Evolutionary conservation across 2,888 invertebrate species (phyloP).

Genomic region (Theodoxus fluviatilis): DNA sequence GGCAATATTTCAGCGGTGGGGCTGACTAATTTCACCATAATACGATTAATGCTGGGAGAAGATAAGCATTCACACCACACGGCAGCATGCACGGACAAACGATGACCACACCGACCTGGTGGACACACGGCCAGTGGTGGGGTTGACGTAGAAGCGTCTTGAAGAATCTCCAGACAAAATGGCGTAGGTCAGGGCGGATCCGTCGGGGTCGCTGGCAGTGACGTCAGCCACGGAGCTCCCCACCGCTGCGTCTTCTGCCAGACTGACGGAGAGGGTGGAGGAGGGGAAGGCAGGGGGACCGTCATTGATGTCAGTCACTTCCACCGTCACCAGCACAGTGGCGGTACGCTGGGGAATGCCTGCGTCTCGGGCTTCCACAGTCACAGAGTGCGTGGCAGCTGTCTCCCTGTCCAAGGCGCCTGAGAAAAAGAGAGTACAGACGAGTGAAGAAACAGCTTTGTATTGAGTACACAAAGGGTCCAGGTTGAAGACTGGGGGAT

Average conservation of each 20-base stretch:
- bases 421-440: no score
- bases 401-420: constrained; percentile 39
- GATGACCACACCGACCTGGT: no score
- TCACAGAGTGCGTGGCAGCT: constrained; percentile 31
- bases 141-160: constrained; percentile 39
- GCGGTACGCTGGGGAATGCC: constrained; percentile 29
- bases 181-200: constrained; percentile 36
- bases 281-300: constrained; percentile 41
- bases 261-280: constrained; percentile 30
- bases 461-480: no score
- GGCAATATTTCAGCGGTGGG: no score
- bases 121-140: constrained; percentile 26
- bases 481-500: no score
- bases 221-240: constrained; percentile 34
- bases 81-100: no score
- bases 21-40: no score
- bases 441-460: no score
- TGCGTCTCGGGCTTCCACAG: constrained; percentile 28
- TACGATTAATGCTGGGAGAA: no score
- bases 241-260: constrained; percentile 34
- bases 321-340: constrained; percentile 37
- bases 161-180: constrained; percentile 39
- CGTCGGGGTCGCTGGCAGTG: constrained; percentile 44
- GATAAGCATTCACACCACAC: no score
- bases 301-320: constrained; percentile 44